phyloP scores from a whole-genome alignment of 2,113 vertebrate genomes.

The Azemiops feae region DNA sequence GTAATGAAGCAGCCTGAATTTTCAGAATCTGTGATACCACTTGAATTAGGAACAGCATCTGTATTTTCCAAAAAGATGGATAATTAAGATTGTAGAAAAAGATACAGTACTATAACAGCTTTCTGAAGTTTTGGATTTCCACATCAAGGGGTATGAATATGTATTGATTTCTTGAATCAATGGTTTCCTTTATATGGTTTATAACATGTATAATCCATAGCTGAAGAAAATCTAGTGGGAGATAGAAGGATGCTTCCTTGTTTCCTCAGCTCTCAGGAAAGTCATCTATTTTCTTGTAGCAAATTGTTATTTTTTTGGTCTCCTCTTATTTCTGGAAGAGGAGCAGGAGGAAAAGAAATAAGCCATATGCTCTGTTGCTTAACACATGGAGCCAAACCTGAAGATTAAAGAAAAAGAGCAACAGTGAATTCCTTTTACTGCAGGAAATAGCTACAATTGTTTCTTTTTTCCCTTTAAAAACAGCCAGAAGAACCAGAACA shows the following conservation, averaged over 20 bases:
- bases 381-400: neutral
- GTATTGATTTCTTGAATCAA: neutral
- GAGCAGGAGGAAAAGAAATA: neutral
- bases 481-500: neutral
- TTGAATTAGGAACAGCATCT: neutral
- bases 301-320: neutral
- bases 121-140: neutral
- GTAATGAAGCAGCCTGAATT: neutral
- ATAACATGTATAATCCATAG: neutral
- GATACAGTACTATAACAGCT: slow-evolving; percentile 25
- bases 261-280: neutral
- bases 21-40: neutral
- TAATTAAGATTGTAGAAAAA: slow-evolving; percentile 36
- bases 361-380: neutral
- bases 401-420: neutral
- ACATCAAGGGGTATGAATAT: neutral
- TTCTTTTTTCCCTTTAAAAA: neutral
- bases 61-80: neutral
- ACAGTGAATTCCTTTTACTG: neutral
- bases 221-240: neutral
- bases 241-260: neutral
- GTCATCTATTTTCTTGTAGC: neutral
- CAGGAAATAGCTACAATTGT: neutral
- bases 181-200: neutral
- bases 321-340: neutral